Percentiles rank a stretch among this genome's conserved stretches.
Evolutionary conservation across 2,113 vertebrate genomes (phyloP).

Genomic region (Panthera leo): DNA sequence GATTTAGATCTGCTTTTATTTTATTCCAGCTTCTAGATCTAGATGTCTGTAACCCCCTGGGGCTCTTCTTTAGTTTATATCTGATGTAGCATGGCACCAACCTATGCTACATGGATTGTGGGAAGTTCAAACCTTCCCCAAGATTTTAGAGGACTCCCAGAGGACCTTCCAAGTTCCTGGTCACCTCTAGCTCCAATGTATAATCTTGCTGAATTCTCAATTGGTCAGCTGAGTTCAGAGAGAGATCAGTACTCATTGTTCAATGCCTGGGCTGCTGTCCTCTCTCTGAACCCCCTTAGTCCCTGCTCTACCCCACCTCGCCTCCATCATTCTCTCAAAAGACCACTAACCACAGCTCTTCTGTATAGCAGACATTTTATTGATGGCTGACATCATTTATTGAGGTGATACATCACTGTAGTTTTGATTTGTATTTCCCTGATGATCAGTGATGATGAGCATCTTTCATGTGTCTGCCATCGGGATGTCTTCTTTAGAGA

Average conservation of each 20-base stretch:
- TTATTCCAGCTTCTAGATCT: background rate
- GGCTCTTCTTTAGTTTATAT: background rate
- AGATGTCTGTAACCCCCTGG: background rate
- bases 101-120: background rate
- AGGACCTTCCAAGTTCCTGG: background rate
- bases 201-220: background rate
- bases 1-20: constrained; percentile 2
- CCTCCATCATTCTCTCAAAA: constrained; percentile 20
- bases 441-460: background rate
- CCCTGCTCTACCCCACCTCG: background rate
- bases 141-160: background rate
- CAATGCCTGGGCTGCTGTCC: background rate
- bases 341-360: background rate
- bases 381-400: background rate
- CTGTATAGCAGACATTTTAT: constrained; percentile 13
- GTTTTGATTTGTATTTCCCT: background rate
- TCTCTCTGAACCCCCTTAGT: background rate
- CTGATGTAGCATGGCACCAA: background rate
- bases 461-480: background rate
- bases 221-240: background rate
- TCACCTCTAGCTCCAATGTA: background rate
- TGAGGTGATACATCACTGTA: background rate
- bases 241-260: background rate
- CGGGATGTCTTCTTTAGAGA: background rate
- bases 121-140: background rate